These are phyloP conservation scores for Notolabrus celidotus DNA, from an alignment of 2,797 vertebrate genomes.

Conservation along the genomic window DNA sequence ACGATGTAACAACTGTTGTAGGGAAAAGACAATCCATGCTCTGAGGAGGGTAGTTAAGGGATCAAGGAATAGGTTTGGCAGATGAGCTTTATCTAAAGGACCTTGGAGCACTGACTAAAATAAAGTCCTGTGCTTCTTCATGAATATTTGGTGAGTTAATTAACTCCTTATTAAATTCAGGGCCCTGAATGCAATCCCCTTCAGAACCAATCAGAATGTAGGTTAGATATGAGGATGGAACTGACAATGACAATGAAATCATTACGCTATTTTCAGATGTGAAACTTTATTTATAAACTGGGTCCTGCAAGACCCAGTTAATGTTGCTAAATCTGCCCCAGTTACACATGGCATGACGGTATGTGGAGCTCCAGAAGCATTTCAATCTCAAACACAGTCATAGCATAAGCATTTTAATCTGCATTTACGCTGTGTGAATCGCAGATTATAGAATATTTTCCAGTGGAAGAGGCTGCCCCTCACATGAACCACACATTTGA, in stretches of 20 bases:
- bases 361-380: slow-evolving; percentile 41
- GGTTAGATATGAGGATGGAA: slow-evolving; percentile 78
- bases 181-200: slow-evolving; percentile 43
- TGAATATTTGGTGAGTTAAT: slow-evolving; percentile 72
- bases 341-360: slow-evolving; percentile 45
- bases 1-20: slow-evolving; percentile 11
- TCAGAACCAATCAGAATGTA: slow-evolving; percentile 78
- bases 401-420: slow-evolving; percentile 2
- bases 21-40: background rate
- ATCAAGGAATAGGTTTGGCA: slow-evolving; percentile 11
- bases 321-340: slow-evolving; percentile 63
- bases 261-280: slow-evolving; percentile 80
- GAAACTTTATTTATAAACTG: slow-evolving; percentile 80
- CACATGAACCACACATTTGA: slow-evolving; percentile 6
- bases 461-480: background rate
- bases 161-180: slow-evolving; percentile 73
- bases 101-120: slow-evolving; percentile 30
- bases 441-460: background rate
- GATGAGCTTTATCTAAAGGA: background rate
- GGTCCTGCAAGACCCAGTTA: slow-evolving; percentile 70
- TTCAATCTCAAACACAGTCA: slow-evolving; percentile 31
- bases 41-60: slow-evolving; percentile 10
- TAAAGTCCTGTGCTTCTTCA: slow-evolving; percentile 17
- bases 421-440: background rate
- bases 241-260: slow-evolving; percentile 78